Base-by-base conservation (phyloP, 2,888 invertebrate species). In the Dynastes grantii region DNA sequence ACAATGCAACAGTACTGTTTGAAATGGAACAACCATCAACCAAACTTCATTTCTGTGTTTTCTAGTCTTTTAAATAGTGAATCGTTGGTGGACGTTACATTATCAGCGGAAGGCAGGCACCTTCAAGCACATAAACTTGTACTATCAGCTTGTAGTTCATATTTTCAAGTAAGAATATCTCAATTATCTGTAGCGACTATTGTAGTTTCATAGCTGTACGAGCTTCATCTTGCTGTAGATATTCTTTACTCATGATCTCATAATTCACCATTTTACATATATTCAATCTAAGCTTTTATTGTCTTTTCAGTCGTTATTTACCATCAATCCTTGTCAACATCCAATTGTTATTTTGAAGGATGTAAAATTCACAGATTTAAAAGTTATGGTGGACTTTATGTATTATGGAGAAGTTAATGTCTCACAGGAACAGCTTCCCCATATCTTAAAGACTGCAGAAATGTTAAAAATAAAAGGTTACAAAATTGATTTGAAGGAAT, bases 21-120 rank as follows among this genome's bases (percentile, higher is more conserved):
- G 80, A 90, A 96, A 85, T 97, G 97, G 97, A 97, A 97, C 90
- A 96, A 97, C 91, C 97, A 97, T 91, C 96, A 96, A 87, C 96
- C 96, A 75, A 97, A 97, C 89, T 95, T 97, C 88, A 96, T 97
- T 85, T 95, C 95, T 8, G 96, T 96, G 86, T 96, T 97, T 89
- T 95, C 96, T 63, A 94, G 93, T 84, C 90, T 97, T 83, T 90
- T 97, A 82, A 95, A 93, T 87, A 95, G 94, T 85, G 95, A 96
- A 87, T 93, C 95, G 2, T 89, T 97, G 84, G 96, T 97, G 77
- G 97, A 97, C 88, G 97, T 97, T 65, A 97, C 97, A 5, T 90
- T 97, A 81, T 96, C 96, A n/a, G 96, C 96, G 5, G 97, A 97
- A 88, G 97, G 97, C 32, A 93, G 94, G 84, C 96, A 96, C 85